Evolutionary conservation across 1,140 invertebrate species (phyloP), one percentile per base, ranked within the genome.

Genomic region (Helicoverpa zea): DNA sequence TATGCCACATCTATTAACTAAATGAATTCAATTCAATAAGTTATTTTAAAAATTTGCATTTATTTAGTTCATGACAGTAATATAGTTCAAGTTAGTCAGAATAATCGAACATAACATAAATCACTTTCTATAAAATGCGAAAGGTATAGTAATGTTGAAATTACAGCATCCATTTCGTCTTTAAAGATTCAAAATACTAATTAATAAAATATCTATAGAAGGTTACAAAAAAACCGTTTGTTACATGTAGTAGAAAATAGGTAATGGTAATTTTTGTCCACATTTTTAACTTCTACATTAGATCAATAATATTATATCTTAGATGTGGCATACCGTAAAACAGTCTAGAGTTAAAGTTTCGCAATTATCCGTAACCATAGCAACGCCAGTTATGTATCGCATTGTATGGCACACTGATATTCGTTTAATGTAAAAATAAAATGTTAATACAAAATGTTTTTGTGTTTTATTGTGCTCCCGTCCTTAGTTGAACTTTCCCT

Each of bases 391-490:
- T 85, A 86, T 82, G 18, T 83, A 86, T 83, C 75, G 78, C 75
- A 87, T 82, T 86, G 82, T 86, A 83, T 86, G 79, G 84, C 86
- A 88, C 87, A 86, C 81, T 84, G 81, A 86, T 87, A 86, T 85
- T 87, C 84, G 83, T 88, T 86, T 87, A 85, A 83, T 88, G 82
- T 89, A 87, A 86, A 86, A 88, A 88, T 87, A 88, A 90, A 90
- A 78, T 83, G 88, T 88, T 88, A 89, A 81, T 85, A 87, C 51
- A 54, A 77, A 64, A 63, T 54, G 11, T 30, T 52, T 10, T 64
- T 14, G 9, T 68, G 51, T 79, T 66, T 66, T 13, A 30, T 30
- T 43, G 2, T 7, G 7, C n/a, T 75, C 35, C 30, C 7, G 16
- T 59, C 18, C 18, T 23, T 23, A n/a, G 14, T 54, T 54, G 5